Conservation (phyloP, 2,797 vertebrate species). For the Tenualosa thibaudeaui region DNA sequence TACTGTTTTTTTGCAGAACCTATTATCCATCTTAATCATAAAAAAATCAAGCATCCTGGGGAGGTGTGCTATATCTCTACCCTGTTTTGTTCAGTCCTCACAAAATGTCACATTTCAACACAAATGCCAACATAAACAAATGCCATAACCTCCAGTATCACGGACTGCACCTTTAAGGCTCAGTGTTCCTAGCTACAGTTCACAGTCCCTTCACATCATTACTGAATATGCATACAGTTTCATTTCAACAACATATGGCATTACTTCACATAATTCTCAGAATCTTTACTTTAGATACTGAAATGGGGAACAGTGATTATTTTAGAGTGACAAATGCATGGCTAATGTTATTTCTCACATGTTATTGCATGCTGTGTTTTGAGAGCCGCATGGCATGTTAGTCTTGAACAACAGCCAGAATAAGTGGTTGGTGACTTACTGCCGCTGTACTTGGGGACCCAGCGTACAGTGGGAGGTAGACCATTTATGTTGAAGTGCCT, state of each 20-base stretch:
- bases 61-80: no score
- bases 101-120: no score
- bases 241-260: slow-evolving; percentile 22
- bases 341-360: slow-evolving; percentile 5
- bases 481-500: slow-evolving; percentile 97
- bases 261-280: slow-evolving; percentile 11
- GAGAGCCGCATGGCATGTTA: not conserved
- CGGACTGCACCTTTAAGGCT: not conserved
- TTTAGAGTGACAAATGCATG: not conserved
- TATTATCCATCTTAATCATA: no score
- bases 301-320: not conserved
- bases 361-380: not conserved
- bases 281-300: not conserved
- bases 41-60: no score
- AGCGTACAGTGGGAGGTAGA: slow-evolving; percentile 87
- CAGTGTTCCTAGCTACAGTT: not conserved
- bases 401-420: not conserved
- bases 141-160: no score
- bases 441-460: slow-evolving; percentile 96
- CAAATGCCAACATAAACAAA: no score
- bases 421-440: slow-evolving; percentile 79
- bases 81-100: no score
- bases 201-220: not conserved
- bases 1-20: no score
- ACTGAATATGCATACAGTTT: slow-evolving; percentile 1